Conservation (phyloP, 2,797 vertebrate genomes). For the Borostomias antarcticus region DNA sequence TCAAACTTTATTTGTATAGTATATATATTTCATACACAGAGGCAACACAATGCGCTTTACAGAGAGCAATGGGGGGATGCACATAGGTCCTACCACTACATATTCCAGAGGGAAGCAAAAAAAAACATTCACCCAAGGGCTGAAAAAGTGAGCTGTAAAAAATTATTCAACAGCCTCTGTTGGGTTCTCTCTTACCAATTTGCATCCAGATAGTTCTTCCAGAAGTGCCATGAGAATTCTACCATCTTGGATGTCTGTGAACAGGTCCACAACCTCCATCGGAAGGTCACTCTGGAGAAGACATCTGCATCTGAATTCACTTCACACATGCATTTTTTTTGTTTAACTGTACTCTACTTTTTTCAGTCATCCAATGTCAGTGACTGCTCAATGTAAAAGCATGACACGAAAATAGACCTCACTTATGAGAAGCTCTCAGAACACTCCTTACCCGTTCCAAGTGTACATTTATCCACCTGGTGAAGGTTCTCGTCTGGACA, state of each 20-base stretch:
- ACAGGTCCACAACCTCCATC: constrained; percentile 84
- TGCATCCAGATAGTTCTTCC: constrained; percentile 88
- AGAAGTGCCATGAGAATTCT: constrained; percentile 87
- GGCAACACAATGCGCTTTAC: too few relatives aligned
- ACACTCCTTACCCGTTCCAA: constrained; percentile 82
- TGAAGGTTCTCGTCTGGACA: constrained; percentile 86
- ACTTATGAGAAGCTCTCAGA: not conserved
- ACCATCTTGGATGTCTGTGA: constrained; percentile 88
- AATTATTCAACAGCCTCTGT: too few relatives aligned
- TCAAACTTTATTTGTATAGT: too few relatives aligned
- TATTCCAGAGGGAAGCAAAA: too few relatives aligned
- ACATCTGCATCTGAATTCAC: not conserved
- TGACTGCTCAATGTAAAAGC: not conserved
- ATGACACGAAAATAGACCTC: not conserved
- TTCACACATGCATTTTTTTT: not conserved
- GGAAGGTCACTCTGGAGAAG: constrained; percentile 79
- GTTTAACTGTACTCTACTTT: not conserved
- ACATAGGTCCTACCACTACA: too few relatives aligned
- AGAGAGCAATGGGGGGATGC: too few relatives aligned
- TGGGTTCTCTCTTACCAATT: constrained; percentile 78
- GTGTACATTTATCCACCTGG: constrained; percentile 89
- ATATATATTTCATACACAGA: too few relatives aligned
- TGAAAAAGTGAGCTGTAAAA: not conserved
- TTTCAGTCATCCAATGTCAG: not conserved
- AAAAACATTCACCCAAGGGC: too few relatives aligned